phyloP scores from a whole-genome alignment of 2,797 vertebrate genomes.

The Crypturellus tataupa region DNA sequence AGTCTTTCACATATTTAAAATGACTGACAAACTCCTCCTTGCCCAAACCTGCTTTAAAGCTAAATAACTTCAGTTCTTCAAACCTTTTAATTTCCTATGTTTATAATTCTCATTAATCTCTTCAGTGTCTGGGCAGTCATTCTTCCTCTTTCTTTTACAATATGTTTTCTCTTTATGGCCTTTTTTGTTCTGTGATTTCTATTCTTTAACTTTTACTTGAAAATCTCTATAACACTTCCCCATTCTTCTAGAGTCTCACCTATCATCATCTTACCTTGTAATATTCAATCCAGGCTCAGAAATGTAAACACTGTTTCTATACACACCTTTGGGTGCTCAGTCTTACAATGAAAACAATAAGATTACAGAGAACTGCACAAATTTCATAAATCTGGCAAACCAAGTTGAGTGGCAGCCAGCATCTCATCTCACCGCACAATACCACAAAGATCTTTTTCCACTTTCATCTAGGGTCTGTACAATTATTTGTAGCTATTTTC shows the following conservation, averaged over 20 bases:
- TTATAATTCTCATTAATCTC: not conserved
- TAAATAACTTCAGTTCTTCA: not conserved
- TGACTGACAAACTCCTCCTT: not conserved
- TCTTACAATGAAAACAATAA: not conserved
- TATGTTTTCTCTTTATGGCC: not conserved
- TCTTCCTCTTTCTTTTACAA: not conserved
- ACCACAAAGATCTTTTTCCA: not conserved
- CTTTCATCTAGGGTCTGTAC: not conserved
- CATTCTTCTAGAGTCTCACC: not conserved
- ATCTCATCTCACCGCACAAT: not conserved
- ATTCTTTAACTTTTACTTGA: not conserved
- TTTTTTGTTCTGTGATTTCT: not conserved
- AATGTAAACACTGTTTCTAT: not conserved
- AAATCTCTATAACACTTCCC: not conserved
- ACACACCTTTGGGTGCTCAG: not conserved
- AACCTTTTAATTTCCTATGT: not conserved
- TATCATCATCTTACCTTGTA: not conserved
- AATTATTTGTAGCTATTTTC: not conserved
- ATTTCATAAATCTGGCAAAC: not conserved
- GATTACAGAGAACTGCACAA: not conserved
- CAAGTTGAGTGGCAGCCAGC: not conserved
- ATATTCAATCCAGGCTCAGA: not conserved
- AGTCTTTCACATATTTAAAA: not conserved
- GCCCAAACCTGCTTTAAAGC: not conserved
- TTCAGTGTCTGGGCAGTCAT: not conserved